These are phyloP conservation scores for Marmota monax DNA, from an alignment of 2,113 vertebrate species.

Conservation along the genomic window DNA sequence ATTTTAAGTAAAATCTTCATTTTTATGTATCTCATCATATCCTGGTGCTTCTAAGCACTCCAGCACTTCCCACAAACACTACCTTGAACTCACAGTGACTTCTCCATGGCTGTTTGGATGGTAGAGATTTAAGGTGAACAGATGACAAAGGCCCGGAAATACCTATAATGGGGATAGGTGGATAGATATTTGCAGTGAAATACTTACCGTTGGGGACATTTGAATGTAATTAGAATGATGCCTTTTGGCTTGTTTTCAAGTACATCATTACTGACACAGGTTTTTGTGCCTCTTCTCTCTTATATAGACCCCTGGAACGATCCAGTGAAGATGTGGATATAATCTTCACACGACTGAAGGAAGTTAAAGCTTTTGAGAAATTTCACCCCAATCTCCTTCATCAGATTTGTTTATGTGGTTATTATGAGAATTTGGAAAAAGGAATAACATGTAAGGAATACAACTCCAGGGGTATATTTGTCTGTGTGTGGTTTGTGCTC, in stretches of 20 bases:
- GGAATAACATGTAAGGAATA: conserved; percentile 95
- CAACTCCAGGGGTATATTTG: conserved; percentile 35
- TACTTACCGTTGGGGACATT: background rate
- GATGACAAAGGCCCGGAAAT: background rate
- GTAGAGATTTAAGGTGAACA: background rate
- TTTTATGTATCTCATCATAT: background rate
- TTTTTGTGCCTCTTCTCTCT: conserved; percentile 53
- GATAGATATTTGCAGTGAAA: background rate
- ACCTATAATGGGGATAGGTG: background rate
- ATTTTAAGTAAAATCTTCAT: background rate
- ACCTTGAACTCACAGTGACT: background rate
- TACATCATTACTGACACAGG: background rate
- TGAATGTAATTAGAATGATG: background rate
- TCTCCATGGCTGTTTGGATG: background rate
- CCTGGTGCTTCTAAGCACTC: background rate
- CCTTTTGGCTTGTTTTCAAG: background rate
- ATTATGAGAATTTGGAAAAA: conserved; percentile 97
- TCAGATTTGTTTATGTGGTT: conserved; percentile 97
- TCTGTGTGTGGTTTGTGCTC: background rate
- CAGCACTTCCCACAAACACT: background rate
- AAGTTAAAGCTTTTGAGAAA: conserved; percentile 97
- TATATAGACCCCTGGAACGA: conserved; percentile 93
- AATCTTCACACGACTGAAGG: conserved; percentile 95
- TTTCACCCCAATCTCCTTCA: conserved; percentile 96
- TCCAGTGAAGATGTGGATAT: conserved; percentile 98